phyloP scores from a whole-genome alignment of 1,140 invertebrate genomes.

The Sarcophaga peregrina region DNA sequence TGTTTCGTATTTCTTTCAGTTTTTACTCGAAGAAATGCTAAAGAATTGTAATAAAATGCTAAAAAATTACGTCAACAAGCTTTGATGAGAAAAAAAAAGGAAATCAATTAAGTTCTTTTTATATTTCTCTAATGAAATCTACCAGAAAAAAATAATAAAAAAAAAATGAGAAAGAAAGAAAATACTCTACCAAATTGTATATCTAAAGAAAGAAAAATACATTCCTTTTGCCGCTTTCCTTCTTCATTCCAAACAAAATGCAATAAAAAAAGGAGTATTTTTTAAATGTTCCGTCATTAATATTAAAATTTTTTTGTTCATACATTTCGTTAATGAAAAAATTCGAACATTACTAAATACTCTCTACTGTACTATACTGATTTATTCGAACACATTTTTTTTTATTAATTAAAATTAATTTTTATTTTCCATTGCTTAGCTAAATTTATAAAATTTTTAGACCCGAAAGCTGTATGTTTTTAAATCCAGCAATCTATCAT shows the following conservation, averaged over 20 bases:
- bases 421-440: background rate
- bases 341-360: background rate
- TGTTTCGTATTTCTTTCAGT: background rate
- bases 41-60: slow-evolving; percentile 66
- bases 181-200: too few species aligned
- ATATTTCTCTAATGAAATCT: slow-evolving; percentile 47
- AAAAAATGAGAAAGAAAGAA: background rate
- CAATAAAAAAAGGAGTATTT: slow-evolving; percentile 45
- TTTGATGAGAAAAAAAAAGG: slow-evolving; percentile 46
- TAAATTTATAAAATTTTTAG: too few species aligned
- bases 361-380: background rate
- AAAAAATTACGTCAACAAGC: slow-evolving; percentile 58
- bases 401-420: background rate
- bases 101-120: slow-evolving; percentile 39
- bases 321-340: background rate
- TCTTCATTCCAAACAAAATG: background rate
- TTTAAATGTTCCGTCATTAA: slow-evolving; percentile 43
- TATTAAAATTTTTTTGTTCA: slow-evolving; percentile 10
- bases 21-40: slow-evolving; percentile 27
- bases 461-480: too few species aligned
- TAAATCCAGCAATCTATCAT: too few species aligned
- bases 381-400: slow-evolving; percentile 2
- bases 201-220: too few species aligned
- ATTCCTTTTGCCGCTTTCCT: background rate
- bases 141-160: slow-evolving; percentile 31